These are phyloP conservation scores for Micrasema minimum DNA, from an alignment of 1,140 invertebrate genomes.

Conservation along the genomic window DNA sequence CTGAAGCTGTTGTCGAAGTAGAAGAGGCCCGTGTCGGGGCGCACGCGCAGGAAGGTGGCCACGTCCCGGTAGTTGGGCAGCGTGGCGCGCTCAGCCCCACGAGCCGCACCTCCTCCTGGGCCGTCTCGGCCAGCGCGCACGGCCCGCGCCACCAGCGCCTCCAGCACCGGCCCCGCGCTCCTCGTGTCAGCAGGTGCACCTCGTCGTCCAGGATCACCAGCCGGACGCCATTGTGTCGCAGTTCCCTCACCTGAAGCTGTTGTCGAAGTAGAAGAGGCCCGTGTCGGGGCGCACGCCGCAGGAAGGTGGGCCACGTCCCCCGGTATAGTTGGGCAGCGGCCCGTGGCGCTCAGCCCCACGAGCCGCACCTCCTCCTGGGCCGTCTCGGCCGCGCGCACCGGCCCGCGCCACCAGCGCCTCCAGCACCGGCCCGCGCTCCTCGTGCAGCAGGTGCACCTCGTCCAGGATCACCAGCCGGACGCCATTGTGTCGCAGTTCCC, in stretches of 20 bases:
- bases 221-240: no score
- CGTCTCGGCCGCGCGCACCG: constrained; percentile 91
- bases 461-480: constrained; percentile 98
- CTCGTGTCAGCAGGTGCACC: constrained; percentile 98
- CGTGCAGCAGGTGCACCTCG: constrained; percentile 98
- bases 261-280: no score
- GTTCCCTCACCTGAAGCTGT: no score
- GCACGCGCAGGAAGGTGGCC: constrained; percentile 92
- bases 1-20: constrained; percentile 98
- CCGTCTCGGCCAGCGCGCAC: constrained; percentile 94
- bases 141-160: constrained; percentile 95
- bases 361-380: constrained; percentile 96
- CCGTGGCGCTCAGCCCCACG: constrained; percentile 95
- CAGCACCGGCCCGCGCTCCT: constrained; percentile 97
- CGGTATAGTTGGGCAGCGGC: no score
- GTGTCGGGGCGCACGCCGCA: no score
- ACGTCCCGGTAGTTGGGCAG: constrained; percentile 99
- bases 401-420: constrained; percentile 97
- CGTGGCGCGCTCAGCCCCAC: constrained; percentile 97
- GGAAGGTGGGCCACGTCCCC: no score
- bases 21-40: constrained; percentile 87
- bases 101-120: constrained; percentile 94
- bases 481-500: background rate
- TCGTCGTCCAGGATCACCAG: constrained; percentile 99
- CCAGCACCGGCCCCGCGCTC: constrained; percentile 97